Evolutionary conservation across 2,888 invertebrate species (phyloP), one percentile per base, ranked within the genome.

Genomic region (Phyllotreta striolata): DNA sequence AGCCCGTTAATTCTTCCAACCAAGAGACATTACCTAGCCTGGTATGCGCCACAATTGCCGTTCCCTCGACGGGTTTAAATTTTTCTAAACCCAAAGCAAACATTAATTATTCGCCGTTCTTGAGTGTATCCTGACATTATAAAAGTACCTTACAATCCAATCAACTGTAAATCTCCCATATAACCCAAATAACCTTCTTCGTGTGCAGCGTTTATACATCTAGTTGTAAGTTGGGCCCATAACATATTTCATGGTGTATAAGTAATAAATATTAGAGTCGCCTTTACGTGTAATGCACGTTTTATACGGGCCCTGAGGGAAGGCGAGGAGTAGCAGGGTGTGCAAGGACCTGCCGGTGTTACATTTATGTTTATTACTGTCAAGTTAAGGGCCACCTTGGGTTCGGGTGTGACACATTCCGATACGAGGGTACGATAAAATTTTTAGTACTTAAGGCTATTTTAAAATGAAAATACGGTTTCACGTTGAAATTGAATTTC

Each of bases 341-440:
- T 64, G 61, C 64, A 49, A 66, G 66, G 63, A 62, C 63, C 64
- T 60, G 59, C 62, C 55, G 64, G 59, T 66, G 64, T 68, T 66
- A 68, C 66, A 66, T 68, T 66, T 63, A 68, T 66, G 68, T 68
- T 66, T 68, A 68, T 66, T 62, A 63, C 64, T 65, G 60, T 62
- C 60, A 61, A 60, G 57, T 63, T 59, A 40, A 62, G 55, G 56
- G 58, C 44, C 60, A 60, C 52, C 24, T 60, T 39, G 57, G 41
- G 51, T 34, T 51, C 44, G 52, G 54, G 52, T 60, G 60, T 60
- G 60, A 60, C 54, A 60, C 37, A 12, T 52, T 52, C 8, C 7
- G 8, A 6, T 52, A 52, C 52, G 38, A 52, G 52, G 52, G 52
- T 6, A 49, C 24, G 9, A 35, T n/a, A 10, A 35, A 13, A 49